Base-by-base conservation (phyloP, 2,888 invertebrate species). In the Coleophora flavipennella region DNA sequence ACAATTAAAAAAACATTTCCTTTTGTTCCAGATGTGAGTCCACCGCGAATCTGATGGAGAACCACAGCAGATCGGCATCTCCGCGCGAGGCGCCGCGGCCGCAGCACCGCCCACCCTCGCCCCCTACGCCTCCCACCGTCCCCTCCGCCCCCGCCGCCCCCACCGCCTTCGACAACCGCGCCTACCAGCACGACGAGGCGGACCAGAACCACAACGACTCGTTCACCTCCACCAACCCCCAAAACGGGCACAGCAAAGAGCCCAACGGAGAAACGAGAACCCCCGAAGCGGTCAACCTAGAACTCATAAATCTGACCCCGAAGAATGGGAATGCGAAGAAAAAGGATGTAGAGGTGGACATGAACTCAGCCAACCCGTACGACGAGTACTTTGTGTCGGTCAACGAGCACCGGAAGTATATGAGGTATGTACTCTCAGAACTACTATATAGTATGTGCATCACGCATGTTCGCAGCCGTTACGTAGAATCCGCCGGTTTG, bases 371-470 rank as follows among this genome's bases (percentile, higher is more conserved):
- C 28, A 91, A 91, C 67, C 91, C 91, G 4, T 92, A 93, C 67
- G 92, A 93, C 59, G 93, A 93, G 59, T 93, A 93, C 73, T 93
- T 93, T 68, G 92, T 94, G 46, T 92, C 93, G 26, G 93, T 94
- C 48, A 93, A 94, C 66, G 92, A 93, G 63, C 93, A 93, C 71
- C 89, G 91, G 65, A 94, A 94, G 79, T 93, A 91, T 67, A 92
- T 93, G 87, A 92, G 93, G 93, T 93, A 67, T 76, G 81, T 64
- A 20, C 20, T 4, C 20, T 20, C 20, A 4, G 20, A 20, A 20
- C 20, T 6, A 3, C 20, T 20, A 20, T 20, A n/a, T n/a, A n/a
- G n/a, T n/a, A n/a, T n/a, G n/a, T n/a, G n/a, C n/a, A n/a, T n/a
- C n/a, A n/a, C n/a, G n/a, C n/a, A n/a, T n/a, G n/a, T n/a, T n/a